Base-by-base conservation (phyloP, 2,888 invertebrate genomes). In the Mycalesis mineus region DNA sequence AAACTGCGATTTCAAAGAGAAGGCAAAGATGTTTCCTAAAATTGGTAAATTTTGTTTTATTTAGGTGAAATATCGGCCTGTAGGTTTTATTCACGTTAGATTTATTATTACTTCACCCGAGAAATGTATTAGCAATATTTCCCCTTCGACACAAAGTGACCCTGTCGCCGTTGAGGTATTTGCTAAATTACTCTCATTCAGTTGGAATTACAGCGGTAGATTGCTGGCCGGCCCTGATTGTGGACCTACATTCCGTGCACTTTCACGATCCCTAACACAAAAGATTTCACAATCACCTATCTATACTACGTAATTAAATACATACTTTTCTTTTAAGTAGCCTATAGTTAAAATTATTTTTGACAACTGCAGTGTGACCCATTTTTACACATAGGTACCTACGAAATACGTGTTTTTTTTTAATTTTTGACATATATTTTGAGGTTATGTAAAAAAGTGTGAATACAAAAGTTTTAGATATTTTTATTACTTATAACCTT, bases 121-220 rank as follows among this genome's bases (percentile, higher is more conserved):
- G 47, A 33, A 47, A 33, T 33, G 49, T 36, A 39, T 41, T 7
- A 41, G 41, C 33, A 49, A 52, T 52, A 44, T 53, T 31, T 44
- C 9, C 9, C 31, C 36, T 39, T 40, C 49, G 33, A 39, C 49
- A 48, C 44, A 29, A 37, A 39, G 53, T 44, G 50, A 51, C 40
- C 47, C 9, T 15, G 47, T 47, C 33, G 58, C 39, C 55, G 44
- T 50, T 58, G 58, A 55, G 52, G 52, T 42, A 51, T 41, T 37
- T 14, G 37, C 31, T 47, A 39, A 60, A 60, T 60, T 60, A 53
- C 55, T 48, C 47, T 48, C 47, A 52, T 47, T 60, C 53, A 22
- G 49, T 50, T 8, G 29, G 41, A 41, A 57, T 57, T 60, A 57
- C 50, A 47, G 41, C 36, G 48, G 55, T 52, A 48, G 36, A 57